These are phyloP conservation scores for Pseudochirops cupreus DNA, from an alignment of 2,797 vertebrate species.

Conservation along the genomic window DNA sequence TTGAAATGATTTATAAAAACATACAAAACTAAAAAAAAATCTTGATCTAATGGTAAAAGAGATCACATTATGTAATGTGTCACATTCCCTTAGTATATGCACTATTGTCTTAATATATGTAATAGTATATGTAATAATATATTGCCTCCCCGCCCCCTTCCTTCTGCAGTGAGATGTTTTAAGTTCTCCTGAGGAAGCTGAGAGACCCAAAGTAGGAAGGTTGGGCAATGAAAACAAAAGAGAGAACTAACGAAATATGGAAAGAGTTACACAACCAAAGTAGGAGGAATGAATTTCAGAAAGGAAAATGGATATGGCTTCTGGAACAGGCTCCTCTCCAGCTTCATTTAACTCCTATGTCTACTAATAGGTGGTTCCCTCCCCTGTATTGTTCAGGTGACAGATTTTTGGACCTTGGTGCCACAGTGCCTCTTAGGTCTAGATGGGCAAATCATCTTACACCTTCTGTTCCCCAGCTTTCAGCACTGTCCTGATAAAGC, in stretches of 20 bases:
- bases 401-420: not conserved
- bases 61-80: slow-evolving; percentile 15
- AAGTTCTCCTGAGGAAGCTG: not conserved
- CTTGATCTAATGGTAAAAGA: not conserved
- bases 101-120: not conserved
- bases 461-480: not conserved
- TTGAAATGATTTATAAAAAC: slow-evolving; percentile 10
- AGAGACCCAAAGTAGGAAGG: not conserved
- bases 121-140: not conserved
- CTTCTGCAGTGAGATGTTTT: not conserved
- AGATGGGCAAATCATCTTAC: not conserved
- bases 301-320: not conserved
- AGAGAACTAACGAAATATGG: not conserved
- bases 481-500: not conserved
- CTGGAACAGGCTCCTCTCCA: not conserved
- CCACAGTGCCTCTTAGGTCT: not conserved
- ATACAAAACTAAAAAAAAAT: not conserved
- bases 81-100: rapidly evolving
- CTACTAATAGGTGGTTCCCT: not conserved
- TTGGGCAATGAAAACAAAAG: not conserved
- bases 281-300: not conserved
- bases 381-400: not conserved
- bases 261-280: not conserved
- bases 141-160: not conserved
- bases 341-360: not conserved